phyloP scores from a whole-genome alignment of 2,797 vertebrate genomes.

The Danio kyathit region DNA sequence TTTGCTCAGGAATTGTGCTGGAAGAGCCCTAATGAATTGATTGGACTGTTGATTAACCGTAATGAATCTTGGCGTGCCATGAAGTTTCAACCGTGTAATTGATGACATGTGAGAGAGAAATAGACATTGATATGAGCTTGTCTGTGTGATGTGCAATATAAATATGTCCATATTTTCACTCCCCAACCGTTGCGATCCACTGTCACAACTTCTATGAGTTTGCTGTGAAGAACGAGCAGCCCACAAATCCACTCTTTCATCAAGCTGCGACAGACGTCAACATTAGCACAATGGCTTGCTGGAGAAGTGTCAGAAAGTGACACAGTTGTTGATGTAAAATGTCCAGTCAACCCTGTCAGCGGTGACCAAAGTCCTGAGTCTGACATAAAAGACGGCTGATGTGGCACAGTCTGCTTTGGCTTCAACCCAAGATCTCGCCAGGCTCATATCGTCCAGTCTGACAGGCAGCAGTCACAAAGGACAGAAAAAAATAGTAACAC shows the following conservation, averaged over 20 bases:
- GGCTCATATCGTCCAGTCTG: neutral
- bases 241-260: neutral
- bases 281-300: neutral
- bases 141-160: neutral
- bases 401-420: constrained; percentile 1
- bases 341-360: neutral
- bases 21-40: neutral
- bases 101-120: neutral
- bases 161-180: neutral
- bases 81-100: neutral
- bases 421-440: neutral
- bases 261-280: neutral
- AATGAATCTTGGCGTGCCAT: neutral
- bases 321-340: neutral
- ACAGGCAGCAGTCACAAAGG: constrained; percentile 1
- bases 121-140: neutral
- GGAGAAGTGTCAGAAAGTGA: constrained; percentile 4
- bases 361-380: constrained; percentile 7
- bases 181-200: neutral
- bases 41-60: neutral
- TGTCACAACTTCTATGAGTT: neutral
- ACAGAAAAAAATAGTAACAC: neutral
- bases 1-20: neutral
- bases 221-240: neutral
- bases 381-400: constrained; percentile 10